These are phyloP conservation scores for Sprattus sprattus DNA, from an alignment of 2,113 vertebrate species.

Conservation along the genomic window DNA sequence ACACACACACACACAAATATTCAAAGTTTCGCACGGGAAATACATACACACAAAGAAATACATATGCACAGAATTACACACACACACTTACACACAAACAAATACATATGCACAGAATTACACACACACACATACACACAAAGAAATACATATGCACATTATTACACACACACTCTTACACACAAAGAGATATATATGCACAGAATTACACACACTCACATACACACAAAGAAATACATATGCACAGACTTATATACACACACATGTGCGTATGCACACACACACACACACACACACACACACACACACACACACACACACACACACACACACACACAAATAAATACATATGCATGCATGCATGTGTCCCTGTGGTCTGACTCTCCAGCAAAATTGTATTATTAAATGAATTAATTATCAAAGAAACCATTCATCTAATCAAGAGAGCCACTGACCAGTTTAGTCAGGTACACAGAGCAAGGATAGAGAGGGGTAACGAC, in stretches of 20 bases:
- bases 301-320: not conserved
- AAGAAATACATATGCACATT: no score
- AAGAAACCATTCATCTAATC: no score
- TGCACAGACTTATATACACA: constrained; percentile 18
- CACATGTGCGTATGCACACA: constrained; percentile 25
- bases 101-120: not conserved
- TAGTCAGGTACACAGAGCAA: no score
- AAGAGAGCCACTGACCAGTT: no score
- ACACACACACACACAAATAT: not conserved
- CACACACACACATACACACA: not conserved
- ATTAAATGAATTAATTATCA: no score
- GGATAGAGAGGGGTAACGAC: no score
- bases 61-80: no score
- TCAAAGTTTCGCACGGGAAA: no score
- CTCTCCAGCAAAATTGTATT: no score
- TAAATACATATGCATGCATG: no score
- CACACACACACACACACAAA: not conserved
- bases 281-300: not conserved
- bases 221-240: constrained; percentile 1
- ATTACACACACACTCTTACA: constrained; percentile 14
- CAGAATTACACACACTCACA: constrained; percentile 29
- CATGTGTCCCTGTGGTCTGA: no score
- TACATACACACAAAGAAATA: not conserved
- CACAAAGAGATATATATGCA: constrained; percentile 26
- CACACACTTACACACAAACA: no score